phyloP scores from a whole-genome alignment of 1,140 invertebrate genomes.

The Helicoverpa zea region DNA sequence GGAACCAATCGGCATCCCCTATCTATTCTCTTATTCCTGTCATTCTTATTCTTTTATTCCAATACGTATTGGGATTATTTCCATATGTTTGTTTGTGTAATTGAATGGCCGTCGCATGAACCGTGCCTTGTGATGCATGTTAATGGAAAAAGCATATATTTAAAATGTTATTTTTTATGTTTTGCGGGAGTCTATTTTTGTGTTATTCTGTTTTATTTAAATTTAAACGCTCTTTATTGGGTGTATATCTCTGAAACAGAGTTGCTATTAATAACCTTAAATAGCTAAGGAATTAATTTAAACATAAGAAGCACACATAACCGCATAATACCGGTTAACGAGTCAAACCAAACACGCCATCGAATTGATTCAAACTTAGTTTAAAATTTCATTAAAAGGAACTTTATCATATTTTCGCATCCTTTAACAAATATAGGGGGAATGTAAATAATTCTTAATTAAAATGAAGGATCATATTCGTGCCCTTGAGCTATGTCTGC shows the following conservation, averaged over 20 bases:
- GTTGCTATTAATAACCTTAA: too few species aligned
- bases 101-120: slow-evolving; percentile 31
- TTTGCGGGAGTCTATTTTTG: too few species aligned
- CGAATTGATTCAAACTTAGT: slow-evolving; percentile 35
- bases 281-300: not conserved
- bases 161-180: too few species aligned
- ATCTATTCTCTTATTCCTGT: slow-evolving; percentile 21
- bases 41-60: slow-evolving; percentile 40
- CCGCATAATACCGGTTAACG: not conserved
- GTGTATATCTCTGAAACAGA: too few species aligned
- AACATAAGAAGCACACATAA: not conserved
- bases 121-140: too few species aligned
- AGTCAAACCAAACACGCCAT: slow-evolving; percentile 29
- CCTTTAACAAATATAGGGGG: slow-evolving; percentile 32
- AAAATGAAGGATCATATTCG: slow-evolving; percentile 48
- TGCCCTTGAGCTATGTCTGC: slow-evolving; percentile 38
- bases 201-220: too few species aligned
- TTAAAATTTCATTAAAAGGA: slow-evolving; percentile 50
- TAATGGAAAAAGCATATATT: too few species aligned
- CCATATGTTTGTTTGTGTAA: slow-evolving; percentile 47
- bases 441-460: slow-evolving; percentile 58
- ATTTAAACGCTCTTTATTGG: too few species aligned
- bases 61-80: slow-evolving; percentile 39
- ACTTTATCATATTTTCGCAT: slow-evolving; percentile 45
- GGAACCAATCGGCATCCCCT: slow-evolving; percentile 26